phyloP scores from a whole-genome alignment of 2,113 vertebrate species.

The Phalacrocorax pelagicus region DNA sequence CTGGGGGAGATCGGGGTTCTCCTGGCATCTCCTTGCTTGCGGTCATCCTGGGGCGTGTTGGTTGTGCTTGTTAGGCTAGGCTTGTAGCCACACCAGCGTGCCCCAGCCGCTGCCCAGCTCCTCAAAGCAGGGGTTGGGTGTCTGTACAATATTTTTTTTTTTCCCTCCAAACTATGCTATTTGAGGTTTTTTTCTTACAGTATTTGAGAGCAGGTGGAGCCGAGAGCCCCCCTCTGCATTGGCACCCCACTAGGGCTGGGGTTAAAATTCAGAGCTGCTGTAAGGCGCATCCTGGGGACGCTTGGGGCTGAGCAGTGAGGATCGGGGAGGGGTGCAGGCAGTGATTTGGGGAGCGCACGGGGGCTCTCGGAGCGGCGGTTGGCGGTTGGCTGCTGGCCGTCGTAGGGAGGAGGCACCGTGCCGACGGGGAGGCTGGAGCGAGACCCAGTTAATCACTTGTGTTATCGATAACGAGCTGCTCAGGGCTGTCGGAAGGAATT shows the following conservation, averaged over 20 bases:
- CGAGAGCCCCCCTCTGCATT: not conserved
- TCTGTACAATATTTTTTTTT: not conserved
- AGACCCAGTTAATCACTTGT: not conserved
- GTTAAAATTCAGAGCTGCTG: not conserved
- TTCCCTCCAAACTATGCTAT: accelerated
- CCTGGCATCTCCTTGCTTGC: not conserved
- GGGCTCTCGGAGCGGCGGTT: accelerated
- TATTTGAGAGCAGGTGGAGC: not conserved
- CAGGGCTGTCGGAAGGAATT: not conserved
- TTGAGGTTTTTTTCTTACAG: not conserved
- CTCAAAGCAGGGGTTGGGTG: accelerated
- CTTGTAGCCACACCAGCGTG: accelerated
- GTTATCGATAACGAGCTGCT: not conserved
- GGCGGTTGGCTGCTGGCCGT: not conserved
- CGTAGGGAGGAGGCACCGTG: not conserved
- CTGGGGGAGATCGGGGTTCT: not conserved
- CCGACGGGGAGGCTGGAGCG: not conserved
- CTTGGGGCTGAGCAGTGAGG: accelerated
- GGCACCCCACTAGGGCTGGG: too few species aligned
- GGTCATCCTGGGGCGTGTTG: too few species aligned
- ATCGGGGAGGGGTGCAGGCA: accelerated
- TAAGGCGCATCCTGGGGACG: accelerated
- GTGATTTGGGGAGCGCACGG: not conserved
- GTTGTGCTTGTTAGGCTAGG: not conserved
- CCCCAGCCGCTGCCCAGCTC: not conserved